Evolutionary conservation across 2,797 vertebrate species (phyloP).

Genomic region (Hoplostethus mediterraneus): DNA sequence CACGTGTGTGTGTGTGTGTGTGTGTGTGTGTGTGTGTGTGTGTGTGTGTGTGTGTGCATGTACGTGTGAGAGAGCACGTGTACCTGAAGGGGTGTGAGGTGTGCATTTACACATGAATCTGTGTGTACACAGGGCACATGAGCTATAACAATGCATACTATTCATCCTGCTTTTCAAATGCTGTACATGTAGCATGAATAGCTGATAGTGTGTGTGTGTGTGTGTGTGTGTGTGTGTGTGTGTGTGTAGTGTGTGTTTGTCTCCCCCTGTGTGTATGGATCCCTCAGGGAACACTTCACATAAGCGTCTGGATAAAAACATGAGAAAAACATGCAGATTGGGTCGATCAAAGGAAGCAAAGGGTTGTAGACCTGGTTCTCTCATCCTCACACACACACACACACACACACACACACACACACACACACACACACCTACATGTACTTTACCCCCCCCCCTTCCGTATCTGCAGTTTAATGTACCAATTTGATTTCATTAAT

Average conservation of each 20-base stretch:
- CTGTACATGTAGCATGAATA: too few species aligned
- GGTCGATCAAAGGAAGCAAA: too few species aligned
- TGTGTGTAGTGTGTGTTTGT: neutral
- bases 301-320: too few species aligned
- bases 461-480: neutral
- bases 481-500: neutral
- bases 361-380: too few species aligned
- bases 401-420: too few species aligned
- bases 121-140: neutral
- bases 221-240: neutral
- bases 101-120: neutral
- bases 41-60: neutral
- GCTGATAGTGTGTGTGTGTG: neutral
- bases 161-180: too few species aligned
- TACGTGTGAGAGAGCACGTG: too few species aligned
- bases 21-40: neutral
- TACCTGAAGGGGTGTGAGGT: neutral
- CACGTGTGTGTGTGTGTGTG: conserved; percentile 9
- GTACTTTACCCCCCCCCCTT: too few species aligned
- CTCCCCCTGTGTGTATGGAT: neutral
- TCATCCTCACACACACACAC: too few species aligned
- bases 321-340: too few species aligned
- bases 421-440: too few species aligned
- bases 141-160: too few species aligned
- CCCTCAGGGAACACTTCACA: neutral